phyloP scores from a whole-genome alignment of 2,888 invertebrate species.

The Slavum lentiscoides region DNA sequence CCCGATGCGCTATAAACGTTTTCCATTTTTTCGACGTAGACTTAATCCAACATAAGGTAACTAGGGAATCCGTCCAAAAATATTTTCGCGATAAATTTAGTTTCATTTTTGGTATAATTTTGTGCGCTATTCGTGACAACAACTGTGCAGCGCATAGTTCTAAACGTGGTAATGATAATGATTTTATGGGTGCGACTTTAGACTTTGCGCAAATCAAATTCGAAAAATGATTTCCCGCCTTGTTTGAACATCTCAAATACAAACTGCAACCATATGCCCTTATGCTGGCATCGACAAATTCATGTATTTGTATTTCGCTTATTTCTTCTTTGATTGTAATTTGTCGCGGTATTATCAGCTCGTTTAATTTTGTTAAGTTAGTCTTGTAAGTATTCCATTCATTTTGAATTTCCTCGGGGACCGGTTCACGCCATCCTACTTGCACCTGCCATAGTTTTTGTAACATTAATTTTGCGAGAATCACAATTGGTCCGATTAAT shows the following conservation, averaged over 20 bases:
- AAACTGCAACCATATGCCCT: constrained; percentile 56
- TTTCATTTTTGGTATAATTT: constrained; percentile 29
- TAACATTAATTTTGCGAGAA: no score
- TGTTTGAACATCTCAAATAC: constrained; percentile 55
- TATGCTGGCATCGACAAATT: constrained; percentile 54
- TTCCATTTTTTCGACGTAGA: constrained; percentile 9
- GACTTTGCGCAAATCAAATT: constrained; percentile 57
- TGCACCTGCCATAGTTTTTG: no score
- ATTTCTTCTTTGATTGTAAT: not conserved
- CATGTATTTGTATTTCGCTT: constrained; percentile 19
- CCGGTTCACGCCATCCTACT: no score
- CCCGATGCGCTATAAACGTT: constrained; percentile 1
- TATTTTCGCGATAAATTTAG: constrained; percentile 33
- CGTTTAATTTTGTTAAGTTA: not conserved
- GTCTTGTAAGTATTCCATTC: not conserved
- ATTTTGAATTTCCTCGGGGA: no score
- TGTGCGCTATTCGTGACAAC: constrained; percentile 32
- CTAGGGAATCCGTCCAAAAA: constrained; percentile 56
- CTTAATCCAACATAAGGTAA: constrained; percentile 55
- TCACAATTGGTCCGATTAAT: no score
- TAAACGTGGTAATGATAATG: constrained; percentile 55
- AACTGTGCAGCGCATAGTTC: no score
- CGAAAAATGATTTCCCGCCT: constrained; percentile 10
- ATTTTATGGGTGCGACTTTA: constrained; percentile 57
- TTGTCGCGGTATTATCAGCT: not conserved